Evolutionary conservation across 2,113 vertebrate species (phyloP).

Genomic region (Brienomyrus longianalis): DNA sequence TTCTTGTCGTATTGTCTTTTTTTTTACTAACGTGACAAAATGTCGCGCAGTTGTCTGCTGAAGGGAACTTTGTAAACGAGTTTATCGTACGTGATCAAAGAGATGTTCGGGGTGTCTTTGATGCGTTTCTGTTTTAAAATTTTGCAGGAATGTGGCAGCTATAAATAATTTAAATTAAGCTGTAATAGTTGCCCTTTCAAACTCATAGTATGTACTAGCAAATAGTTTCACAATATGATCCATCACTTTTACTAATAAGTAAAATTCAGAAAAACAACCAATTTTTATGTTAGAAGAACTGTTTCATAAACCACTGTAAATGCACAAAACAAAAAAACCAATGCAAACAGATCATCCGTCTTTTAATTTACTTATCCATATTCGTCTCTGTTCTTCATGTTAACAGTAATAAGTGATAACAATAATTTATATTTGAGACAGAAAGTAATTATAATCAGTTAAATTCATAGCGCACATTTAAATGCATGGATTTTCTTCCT

Average conservation of each 20-base stretch:
- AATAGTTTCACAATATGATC: not conserved
- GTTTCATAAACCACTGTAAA: not conserved
- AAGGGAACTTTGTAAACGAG: not conserved
- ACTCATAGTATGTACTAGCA: not conserved
- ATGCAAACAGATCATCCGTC: not conserved
- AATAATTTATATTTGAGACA: not conserved
- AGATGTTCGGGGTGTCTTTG: not conserved
- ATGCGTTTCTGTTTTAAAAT: not conserved
- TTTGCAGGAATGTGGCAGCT: not conserved
- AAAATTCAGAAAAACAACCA: not conserved
- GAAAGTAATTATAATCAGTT: not conserved
- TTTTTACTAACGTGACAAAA: not conserved
- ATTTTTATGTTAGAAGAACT: not conserved
- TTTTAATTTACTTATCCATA: not conserved
- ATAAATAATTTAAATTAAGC: not conserved
- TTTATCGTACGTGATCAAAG: not conserved
- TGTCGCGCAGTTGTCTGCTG: not conserved
- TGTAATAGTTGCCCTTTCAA: not conserved
- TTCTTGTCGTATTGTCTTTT: not conserved
- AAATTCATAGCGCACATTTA: not conserved
- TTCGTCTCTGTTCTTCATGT: not conserved
- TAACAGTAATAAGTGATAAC: not conserved
- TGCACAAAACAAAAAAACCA: not conserved
- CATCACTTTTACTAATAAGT: not conserved
- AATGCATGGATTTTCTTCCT: conserved; percentile 7